These are phyloP conservation scores for Patella depressa DNA, from an alignment of 2,888 invertebrate species.

Conservation along the genomic window DNA sequence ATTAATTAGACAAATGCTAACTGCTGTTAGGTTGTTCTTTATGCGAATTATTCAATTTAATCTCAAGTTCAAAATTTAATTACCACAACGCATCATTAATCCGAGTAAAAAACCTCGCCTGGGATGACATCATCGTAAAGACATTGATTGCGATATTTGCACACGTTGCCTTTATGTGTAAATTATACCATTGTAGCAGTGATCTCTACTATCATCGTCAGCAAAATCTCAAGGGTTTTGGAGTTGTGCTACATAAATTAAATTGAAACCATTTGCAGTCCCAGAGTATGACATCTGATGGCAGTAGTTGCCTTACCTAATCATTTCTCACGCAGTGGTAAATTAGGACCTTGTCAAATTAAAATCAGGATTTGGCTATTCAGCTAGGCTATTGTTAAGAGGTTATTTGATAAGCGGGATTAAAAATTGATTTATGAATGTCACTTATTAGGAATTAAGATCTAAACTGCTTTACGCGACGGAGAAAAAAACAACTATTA, in stretches of 20 bases:
- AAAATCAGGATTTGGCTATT: conserved; percentile 4
- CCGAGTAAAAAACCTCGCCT: neutral
- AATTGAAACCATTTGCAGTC: conserved; percentile 5
- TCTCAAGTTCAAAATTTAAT: neutral
- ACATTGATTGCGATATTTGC: conserved; percentile 5
- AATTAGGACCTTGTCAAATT: conserved; percentile 9
- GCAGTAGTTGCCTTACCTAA: conserved; percentile 2
- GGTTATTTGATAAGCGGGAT: no score
- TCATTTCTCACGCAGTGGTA: neutral
- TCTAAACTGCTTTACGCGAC: no score
- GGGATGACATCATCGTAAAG: neutral
- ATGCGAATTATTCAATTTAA: conserved; percentile 4
- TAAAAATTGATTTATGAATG: no score
- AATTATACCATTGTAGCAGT: conserved; percentile 5
- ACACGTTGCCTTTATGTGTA: neutral
- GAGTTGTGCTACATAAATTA: conserved; percentile 2
- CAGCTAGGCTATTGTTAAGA: neutral
- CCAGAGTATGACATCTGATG: conserved; percentile 11
- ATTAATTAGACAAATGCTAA: neutral
- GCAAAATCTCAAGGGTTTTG: neutral
- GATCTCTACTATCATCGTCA: neutral
- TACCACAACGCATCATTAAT: conserved; percentile 8
- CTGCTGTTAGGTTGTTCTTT: neutral
- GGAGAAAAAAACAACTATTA: no score
- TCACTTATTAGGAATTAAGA: no score